These are phyloP conservation scores for Baryphthengus martii DNA, from an alignment of 2,113 vertebrate genomes.

Conservation along the genomic window DNA sequence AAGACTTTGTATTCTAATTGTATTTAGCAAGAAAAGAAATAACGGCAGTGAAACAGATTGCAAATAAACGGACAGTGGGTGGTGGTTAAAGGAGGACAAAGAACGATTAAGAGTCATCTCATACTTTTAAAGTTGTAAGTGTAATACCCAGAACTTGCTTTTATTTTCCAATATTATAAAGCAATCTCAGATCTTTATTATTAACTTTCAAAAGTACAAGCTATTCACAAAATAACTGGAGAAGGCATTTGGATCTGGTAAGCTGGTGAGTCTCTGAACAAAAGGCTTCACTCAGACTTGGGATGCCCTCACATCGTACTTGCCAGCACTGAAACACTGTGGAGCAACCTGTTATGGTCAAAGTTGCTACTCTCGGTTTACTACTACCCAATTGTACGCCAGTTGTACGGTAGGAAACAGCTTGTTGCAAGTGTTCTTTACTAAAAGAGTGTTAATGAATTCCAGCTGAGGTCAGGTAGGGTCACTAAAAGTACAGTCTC, in stretches of 20 bases:
- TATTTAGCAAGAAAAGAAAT: neutral
- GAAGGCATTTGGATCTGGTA: neutral
- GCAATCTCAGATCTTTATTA: neutral
- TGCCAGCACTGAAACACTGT: neutral
- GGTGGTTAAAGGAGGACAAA: neutral
- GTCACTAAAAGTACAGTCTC: neutral
- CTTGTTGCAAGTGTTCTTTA: neutral
- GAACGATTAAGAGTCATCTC: neutral
- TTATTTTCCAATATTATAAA: neutral
- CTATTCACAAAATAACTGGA: neutral
- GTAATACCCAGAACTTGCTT: neutral
- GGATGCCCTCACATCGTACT: neutral
- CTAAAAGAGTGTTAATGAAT: neutral
- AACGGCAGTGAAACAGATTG: neutral
- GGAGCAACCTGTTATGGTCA: neutral
- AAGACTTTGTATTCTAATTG: neutral
- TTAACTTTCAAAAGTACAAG: neutral
- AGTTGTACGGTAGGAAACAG: neutral
- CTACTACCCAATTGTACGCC: fast-evolving
- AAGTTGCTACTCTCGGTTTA: neutral
- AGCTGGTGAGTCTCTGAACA: fast-evolving
- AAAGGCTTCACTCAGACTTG: neutral
- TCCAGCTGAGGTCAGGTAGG: neutral
- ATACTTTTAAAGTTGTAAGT: neutral
- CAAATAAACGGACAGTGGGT: neutral